Evolutionary conservation across 2,797 vertebrate species (phyloP).

Genomic region (Malurus splendens): DNA sequence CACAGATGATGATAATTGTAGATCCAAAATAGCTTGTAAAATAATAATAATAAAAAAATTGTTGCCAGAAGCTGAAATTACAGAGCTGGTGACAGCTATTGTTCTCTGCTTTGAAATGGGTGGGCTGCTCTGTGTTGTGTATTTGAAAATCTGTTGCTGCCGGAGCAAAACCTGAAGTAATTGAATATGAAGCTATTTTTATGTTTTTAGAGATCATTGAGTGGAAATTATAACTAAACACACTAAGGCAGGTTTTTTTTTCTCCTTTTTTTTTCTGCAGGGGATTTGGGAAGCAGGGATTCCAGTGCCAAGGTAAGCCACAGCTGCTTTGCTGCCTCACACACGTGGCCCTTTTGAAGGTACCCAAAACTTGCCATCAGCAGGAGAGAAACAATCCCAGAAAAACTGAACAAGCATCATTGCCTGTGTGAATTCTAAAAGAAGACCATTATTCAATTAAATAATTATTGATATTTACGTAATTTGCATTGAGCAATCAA

Average conservation of each 20-base stretch:
- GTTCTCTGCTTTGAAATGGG: conserved; percentile 15
- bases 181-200: conserved; percentile 15
- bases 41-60: conserved; percentile 38
- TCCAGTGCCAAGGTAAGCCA: conserved; percentile 96
- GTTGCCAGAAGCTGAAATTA: conserved; percentile 43
- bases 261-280: conserved; percentile 72
- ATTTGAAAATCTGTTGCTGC: conserved; percentile 11
- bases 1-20: neutral
- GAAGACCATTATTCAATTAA: neutral
- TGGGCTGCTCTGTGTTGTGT: conserved; percentile 21
- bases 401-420: neutral
- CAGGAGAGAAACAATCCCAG: neutral
- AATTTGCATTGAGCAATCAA: neutral
- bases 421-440: neutral
- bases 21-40: conserved; percentile 34
- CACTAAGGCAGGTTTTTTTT: conserved; percentile 38
- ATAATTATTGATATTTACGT: neutral
- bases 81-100: conserved; percentile 13
- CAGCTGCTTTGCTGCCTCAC: neutral
- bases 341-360: neutral
- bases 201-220: neutral
- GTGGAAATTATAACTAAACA: neutral
- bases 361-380: neutral
- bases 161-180: conserved; percentile 11
- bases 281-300: conserved; percentile 98